Conservation (phyloP, 92 coral and sea anemone species). For the Actinostola sp. region DNA sequence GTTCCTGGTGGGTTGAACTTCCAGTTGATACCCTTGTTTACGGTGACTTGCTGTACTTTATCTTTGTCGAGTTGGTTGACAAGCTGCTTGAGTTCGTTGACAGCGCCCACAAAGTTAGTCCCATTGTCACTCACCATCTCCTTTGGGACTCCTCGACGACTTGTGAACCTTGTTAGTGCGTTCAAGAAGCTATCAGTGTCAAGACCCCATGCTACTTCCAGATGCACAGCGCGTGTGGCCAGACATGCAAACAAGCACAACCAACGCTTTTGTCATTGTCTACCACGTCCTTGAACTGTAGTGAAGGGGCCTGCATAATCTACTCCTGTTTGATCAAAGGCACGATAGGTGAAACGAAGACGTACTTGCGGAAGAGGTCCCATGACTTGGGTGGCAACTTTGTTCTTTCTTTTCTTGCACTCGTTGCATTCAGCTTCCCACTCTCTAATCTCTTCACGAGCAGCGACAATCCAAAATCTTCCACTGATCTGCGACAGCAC, state of each 20-base stretch:
- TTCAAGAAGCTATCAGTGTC: slow-evolving; percentile 65
- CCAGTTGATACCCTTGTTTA: slow-evolving; percentile 44
- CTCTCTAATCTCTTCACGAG: slow-evolving; percentile 60
- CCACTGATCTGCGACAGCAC: too few relatives aligned
- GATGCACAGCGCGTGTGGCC: slow-evolving; percentile 64
- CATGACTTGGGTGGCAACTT: slow-evolving; percentile 61
- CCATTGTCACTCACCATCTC: too few relatives aligned
- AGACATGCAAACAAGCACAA: slow-evolving; percentile 69
- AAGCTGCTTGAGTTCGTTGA: too few relatives aligned
- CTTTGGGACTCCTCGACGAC: too few relatives aligned
- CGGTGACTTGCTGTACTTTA: too few relatives aligned
- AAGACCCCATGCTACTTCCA: slow-evolving; percentile 68
- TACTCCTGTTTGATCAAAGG: slow-evolving; percentile 65
- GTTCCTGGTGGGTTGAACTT: slow-evolving; percentile 52
- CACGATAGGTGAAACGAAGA: slow-evolving; percentile 65
- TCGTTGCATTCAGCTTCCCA: too few relatives aligned
- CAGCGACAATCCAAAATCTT: slow-evolving; percentile 55
- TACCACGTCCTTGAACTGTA: too few relatives aligned
- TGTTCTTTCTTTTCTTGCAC: slow-evolving; percentile 39
- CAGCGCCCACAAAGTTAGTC: too few relatives aligned
- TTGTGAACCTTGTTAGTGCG: slow-evolving; percentile 55
- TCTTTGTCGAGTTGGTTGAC: too few relatives aligned
- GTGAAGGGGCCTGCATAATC: slow-evolving; percentile 63
- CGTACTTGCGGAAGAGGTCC: slow-evolving; percentile 64
- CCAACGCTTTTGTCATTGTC: slow-evolving; percentile 55